Evolutionary conservation across 2,797 vertebrate species (phyloP).

Genomic region (Peromyscus attwateri): DNA sequence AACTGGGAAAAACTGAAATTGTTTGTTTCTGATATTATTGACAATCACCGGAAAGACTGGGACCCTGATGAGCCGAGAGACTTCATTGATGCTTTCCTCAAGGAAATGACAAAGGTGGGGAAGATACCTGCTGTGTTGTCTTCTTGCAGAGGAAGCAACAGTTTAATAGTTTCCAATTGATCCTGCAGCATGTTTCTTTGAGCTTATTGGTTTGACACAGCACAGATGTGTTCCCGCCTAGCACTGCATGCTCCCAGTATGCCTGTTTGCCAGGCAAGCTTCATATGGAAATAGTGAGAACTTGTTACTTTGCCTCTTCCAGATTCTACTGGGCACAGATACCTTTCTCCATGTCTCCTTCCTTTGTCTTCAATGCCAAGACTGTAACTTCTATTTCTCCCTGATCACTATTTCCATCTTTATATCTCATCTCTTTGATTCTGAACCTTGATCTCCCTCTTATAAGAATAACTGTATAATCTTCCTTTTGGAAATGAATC

Average conservation of each 20-base stretch:
- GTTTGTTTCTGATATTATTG: conserved; percentile 83
- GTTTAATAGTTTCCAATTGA: not conserved
- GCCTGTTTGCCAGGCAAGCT: not conserved
- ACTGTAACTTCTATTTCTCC: not conserved
- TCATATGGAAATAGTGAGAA: not conserved
- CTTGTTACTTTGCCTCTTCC: not conserved
- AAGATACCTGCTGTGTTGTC: not conserved
- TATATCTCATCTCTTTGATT: not conserved
- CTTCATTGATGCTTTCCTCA: conserved; percentile 91
- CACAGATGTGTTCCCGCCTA: not conserved
- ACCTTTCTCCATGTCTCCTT: not conserved
- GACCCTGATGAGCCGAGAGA: conserved; percentile 87
- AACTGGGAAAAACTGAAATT: conserved; percentile 71
- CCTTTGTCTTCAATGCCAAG: not conserved
- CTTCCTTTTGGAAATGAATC: not conserved
- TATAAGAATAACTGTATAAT: not conserved
- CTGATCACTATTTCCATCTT: not conserved
- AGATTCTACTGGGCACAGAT: not conserved
- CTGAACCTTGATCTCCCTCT: not conserved
- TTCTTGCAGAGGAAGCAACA: not conserved
- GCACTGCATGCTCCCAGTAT: not conserved
- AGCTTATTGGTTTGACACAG: not conserved
- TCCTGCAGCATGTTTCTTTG: not conserved
- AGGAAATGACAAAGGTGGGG: conserved; percentile 89
- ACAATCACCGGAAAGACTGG: conserved; percentile 88